Evolutionary conservation across 1,140 invertebrate genomes (phyloP), one percentile per base, ranked within the genome.

Genomic region (Caenorhabditis briggsae): DNA sequence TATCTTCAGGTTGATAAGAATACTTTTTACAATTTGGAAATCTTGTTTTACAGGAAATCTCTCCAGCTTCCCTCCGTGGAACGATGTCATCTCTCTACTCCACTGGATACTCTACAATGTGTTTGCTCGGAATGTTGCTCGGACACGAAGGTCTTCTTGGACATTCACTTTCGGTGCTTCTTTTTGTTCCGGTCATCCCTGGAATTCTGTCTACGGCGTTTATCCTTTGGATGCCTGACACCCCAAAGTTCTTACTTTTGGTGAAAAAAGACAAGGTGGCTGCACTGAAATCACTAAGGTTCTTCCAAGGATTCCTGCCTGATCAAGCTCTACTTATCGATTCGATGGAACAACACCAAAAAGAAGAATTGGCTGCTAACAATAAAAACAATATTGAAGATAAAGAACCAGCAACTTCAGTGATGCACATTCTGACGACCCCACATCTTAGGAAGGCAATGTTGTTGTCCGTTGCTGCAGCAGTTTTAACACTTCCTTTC

Each of bases 71-170:
- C 46, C 50, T 92, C 12, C 90, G 91, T 41, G 90, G 90, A 50
- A 82, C 87, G n/a, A 56, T 92, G 53, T 88, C 88, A 48, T 92
- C 90, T 16, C 70, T 91, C 5, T 88, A 88, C 59, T 83, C 89
- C n/a, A 92, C 88, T 50, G 89, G 89, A 6, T 91, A 91, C 58
- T 70, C 91, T 11, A 89, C 86, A n/a, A 92, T 92, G 91, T 90
- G 85, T 33, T 59, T 92, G 5, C 65, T 90, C 53, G 90, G 90
- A 23, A 89, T 89, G 74, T 46, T 92, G 7, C 86, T 92, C 12
- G 92, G 90, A 53, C 92, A 87, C 41, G 61, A 89, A 20, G 41
- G 65, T 23, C 53, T 91, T 25, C 83, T 91, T 20, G 86, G 90
- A 11, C 74, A 92, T 74, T 92, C 91, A 6, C 88, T 91, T 16